Base-by-base conservation (phyloP, 2,888 invertebrate species). In the Acrocyrtus sp. region DNA sequence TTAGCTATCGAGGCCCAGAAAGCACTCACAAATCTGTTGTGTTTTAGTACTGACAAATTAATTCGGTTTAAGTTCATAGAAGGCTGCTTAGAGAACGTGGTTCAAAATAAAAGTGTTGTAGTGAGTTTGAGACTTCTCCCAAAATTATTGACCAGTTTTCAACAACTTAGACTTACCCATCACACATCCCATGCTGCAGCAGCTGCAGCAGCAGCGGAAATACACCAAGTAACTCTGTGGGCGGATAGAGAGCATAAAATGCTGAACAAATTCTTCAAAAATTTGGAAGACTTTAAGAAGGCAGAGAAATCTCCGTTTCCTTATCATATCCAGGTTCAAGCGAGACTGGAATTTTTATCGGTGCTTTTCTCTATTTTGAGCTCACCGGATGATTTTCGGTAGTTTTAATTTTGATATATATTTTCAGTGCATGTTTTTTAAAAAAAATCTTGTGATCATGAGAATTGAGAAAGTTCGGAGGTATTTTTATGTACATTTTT, bases 51-150 rank as follows among this genome's bases (percentile, higher is more conserved):
- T 1, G 96, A 96, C 84, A 91, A 93, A 79, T 88, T 92, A 75
- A 93, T 96, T 78, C 88, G 95, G 66, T 94, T 95, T 85, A 95
- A 96, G 85, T 97, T 97, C 83, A 96, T 97, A 78, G 96, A 96
- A 84, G 96, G 96, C 8, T 96, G 96, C 82, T 87, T 96, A 51
- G 92, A 94, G 81, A 96, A 96, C 85, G 87, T 96, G 75, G 91
- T 94, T 15, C 90, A 90, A 80, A 94, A 96, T 85, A 90, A 90
- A 83, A 95, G 96, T 78, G 95, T 96, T 22, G 92, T 96, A 8
- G 92, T 96, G 0, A 95, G 96, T 3, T 85, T 97, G 76, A 88
- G 96, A 63, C 86, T 97, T 66, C 84, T 97, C 73, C 96, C 96
- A 15, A 96, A 96, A 84, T 85, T 97, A 53, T 90, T 97, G 82